These are phyloP conservation scores for Neria commutata DNA, from an alignment of 2,888 invertebrate species.

Conservation along the genomic window DNA sequence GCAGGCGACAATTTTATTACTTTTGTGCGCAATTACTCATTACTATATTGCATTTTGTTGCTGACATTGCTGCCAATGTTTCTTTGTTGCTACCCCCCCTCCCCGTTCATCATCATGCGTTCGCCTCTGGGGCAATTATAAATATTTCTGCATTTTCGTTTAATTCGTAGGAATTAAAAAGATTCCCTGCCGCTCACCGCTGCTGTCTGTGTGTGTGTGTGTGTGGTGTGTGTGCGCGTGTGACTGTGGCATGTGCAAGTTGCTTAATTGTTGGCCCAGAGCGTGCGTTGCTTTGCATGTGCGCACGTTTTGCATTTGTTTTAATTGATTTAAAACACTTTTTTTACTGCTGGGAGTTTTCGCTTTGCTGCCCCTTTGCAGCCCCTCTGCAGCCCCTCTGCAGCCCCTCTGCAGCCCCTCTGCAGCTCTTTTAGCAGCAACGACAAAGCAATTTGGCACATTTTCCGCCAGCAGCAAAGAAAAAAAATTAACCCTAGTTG, in stretches of 20 bases:
- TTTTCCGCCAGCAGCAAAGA: not conserved
- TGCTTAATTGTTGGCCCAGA: not conserved
- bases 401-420: not conserved
- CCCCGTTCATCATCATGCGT: not conserved
- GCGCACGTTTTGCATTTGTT: constrained; percentile 5
- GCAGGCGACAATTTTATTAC: no score
- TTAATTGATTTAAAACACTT: constrained; percentile 12
- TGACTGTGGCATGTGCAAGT: not conserved
- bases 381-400: not conserved
- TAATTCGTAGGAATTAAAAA: constrained; percentile 31
- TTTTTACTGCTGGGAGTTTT: not conserved
- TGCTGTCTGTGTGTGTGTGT: not conserved
- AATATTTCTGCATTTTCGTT: constrained; percentile 44
- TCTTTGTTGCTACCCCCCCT: constrained; percentile 25
- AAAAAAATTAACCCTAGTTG: no score
- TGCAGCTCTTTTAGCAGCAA: not conserved
- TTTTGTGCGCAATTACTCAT: constrained; percentile 53
- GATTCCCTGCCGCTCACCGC: not conserved
- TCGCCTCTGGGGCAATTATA: constrained; percentile 40
- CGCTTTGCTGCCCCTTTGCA: no score
- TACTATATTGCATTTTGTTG: constrained; percentile 52
- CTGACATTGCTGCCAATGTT: constrained; percentile 43
- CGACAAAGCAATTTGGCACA: not conserved
- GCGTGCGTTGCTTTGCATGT: not conserved
- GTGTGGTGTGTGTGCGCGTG: not conserved